Evolutionary conservation across 1,140 invertebrate genomes (phyloP).

Genomic region (Brachionus sp.): DNA sequence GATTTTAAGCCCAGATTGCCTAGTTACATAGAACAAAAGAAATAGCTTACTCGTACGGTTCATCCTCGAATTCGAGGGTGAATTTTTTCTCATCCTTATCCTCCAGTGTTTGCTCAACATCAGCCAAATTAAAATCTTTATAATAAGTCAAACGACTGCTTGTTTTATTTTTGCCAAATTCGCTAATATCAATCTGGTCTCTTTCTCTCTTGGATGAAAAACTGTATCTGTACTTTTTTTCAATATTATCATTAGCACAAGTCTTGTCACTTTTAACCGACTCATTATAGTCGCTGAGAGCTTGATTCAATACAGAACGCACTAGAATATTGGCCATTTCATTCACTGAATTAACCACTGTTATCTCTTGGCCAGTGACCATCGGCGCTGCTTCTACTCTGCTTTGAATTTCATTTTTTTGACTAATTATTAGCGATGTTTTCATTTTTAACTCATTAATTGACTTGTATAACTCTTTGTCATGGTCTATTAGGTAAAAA

Average conservation of each 20-base stretch:
- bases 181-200: neutral
- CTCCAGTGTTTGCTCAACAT: neutral
- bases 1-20: neutral
- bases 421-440: neutral
- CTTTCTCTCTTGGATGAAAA: constrained; percentile 1
- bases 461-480: neutral
- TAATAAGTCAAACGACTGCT: constrained; percentile 6
- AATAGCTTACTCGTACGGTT: constrained; percentile 26
- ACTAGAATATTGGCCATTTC: constrained; percentile 40
- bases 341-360: constrained; percentile 7
- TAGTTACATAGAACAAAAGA: neutral
- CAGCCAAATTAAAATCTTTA: neutral
- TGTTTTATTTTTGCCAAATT: neutral
- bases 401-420: neutral
- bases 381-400: neutral
- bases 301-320: neutral
- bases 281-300: constrained; percentile 16
- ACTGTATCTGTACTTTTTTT: constrained; percentile 11
- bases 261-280: neutral
- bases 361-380: neutral
- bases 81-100: neutral
- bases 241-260: neutral
- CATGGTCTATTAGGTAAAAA: constrained; percentile 17
- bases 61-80: constrained; percentile 37
- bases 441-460: neutral